These are phyloP conservation scores for Drosophila barbarae DNA, from an alignment of 2,888 invertebrate genomes.

Conservation along the genomic window DNA sequence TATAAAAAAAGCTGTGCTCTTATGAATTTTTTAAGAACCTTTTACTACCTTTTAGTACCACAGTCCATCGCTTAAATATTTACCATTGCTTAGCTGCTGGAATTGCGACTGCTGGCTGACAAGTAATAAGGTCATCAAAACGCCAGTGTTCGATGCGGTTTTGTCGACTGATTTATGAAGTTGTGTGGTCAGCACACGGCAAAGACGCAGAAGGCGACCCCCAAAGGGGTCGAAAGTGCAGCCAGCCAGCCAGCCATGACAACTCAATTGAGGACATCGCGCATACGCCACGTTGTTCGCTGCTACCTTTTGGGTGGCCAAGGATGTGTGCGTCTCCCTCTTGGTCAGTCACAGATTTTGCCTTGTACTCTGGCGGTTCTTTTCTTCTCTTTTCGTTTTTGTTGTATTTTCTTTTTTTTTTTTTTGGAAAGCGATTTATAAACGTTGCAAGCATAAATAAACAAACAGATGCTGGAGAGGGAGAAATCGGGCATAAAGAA, in stretches of 20 bases:
- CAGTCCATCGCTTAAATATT: constrained; percentile 59
- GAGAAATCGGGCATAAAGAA: constrained; percentile 10
- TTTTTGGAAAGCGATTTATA: constrained; percentile 70
- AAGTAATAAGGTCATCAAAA: constrained; percentile 70
- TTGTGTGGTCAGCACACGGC: constrained; percentile 40
- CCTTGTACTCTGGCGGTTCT: constrained; percentile 28
- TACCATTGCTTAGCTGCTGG: constrained; percentile 44
- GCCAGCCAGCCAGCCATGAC: constrained; percentile 48
- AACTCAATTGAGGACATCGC: constrained; percentile 69
- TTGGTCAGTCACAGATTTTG: constrained; percentile 47
- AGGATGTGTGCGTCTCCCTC: constrained; percentile 19
- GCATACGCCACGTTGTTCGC: constrained; percentile 61
- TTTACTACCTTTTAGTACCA: background rate
- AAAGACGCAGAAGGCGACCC: constrained; percentile 1
- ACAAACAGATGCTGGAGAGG: constrained; percentile 56
- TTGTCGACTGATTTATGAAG: constrained; percentile 65
- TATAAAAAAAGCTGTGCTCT: background rate
- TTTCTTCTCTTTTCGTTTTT: background rate
- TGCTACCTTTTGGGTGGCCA: constrained; percentile 41
- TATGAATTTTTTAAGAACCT: background rate
- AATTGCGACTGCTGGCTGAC: constrained; percentile 32
- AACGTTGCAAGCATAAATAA: constrained; percentile 76
- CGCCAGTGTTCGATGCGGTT: constrained; percentile 57
- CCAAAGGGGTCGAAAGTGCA: background rate
- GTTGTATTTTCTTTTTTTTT: constrained; percentile 18